phyloP scores from a whole-genome alignment of 2,113 vertebrate genomes.

The Etheostoma spectabile region DNA sequence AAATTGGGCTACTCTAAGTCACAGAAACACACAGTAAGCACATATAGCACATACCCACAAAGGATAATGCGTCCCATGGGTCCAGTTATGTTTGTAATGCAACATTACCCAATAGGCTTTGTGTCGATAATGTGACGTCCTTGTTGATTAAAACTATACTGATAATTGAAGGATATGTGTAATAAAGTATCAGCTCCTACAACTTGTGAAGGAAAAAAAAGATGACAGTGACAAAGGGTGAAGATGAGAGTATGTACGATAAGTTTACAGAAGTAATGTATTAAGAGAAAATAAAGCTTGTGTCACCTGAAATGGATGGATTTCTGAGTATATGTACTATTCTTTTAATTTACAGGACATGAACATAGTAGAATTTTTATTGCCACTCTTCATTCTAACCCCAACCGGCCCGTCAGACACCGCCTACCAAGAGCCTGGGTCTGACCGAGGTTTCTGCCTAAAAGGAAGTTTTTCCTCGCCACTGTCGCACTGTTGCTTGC shows the following conservation, averaged over 20 bases:
- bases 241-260: not conserved
- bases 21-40: not conserved
- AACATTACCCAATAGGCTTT: slow-evolving; percentile 39
- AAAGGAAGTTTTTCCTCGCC: too few species aligned
- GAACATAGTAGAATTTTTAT: too few species aligned
- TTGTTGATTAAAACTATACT: slow-evolving; percentile 31
- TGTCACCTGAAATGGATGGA: not conserved
- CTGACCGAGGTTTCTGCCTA: too few species aligned
- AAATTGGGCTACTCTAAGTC: not conserved
- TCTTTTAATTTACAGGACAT: not conserved
- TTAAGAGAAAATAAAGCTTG: too few species aligned
- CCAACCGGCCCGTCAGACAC: too few species aligned
- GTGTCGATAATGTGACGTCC: slow-evolving; percentile 32
- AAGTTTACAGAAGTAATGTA: not conserved
- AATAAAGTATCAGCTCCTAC: not conserved
- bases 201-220: not conserved
- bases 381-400: too few species aligned
- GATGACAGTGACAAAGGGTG: not conserved
- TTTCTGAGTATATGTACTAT: not conserved
- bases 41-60: not conserved
- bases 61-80: not conserved
- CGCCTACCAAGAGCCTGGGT: too few species aligned
- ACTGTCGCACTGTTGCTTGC: too few species aligned
- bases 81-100: slow-evolving; percentile 23
- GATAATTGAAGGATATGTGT: slow-evolving; percentile 15